These are phyloP conservation scores for Drosophila kurseongensis DNA, from an alignment of 1,140 invertebrate species.

Conservation along the genomic window DNA sequence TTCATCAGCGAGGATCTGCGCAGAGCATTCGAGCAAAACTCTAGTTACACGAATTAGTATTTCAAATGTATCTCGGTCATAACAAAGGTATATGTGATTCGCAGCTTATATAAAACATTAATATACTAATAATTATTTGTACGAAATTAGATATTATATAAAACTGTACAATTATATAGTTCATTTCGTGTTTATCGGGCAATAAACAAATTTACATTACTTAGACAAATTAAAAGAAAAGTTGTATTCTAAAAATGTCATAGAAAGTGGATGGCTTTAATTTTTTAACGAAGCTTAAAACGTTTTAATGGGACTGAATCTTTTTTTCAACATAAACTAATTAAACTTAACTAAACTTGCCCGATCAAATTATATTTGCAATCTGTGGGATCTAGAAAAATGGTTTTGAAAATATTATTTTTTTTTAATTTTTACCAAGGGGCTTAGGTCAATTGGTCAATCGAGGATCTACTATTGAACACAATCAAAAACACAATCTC, in stretches of 20 bases:
- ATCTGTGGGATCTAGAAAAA: no score
- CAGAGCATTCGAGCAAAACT: constrained; percentile 53
- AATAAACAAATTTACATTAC: constrained; percentile 52
- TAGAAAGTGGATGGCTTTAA: no score
- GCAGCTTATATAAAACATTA: constrained; percentile 41
- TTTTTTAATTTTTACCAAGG: no score
- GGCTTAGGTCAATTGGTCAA: no score
- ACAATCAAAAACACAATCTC: constrained; percentile 10
- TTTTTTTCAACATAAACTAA: no score
- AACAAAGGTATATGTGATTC: constrained; percentile 68
- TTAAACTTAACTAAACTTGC: no score
- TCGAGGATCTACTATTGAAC: no score
- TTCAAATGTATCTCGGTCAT: constrained; percentile 23
- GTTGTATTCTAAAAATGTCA: neutral
- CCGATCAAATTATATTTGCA: no score
- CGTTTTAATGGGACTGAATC: no score
- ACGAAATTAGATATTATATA: constrained; percentile 28
- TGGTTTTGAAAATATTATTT: no score
- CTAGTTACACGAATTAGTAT: constrained; percentile 28
- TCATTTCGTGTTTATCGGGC: constrained; percentile 53
- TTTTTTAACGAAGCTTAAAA: no score
- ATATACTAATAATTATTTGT: constrained; percentile 23
- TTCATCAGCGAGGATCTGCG: constrained; percentile 72
- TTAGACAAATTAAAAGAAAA: constrained; percentile 18
- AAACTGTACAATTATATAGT: constrained; percentile 48